Conservation (phyloP, 2,888 invertebrate species). For the Epinotia demarniana region DNA sequence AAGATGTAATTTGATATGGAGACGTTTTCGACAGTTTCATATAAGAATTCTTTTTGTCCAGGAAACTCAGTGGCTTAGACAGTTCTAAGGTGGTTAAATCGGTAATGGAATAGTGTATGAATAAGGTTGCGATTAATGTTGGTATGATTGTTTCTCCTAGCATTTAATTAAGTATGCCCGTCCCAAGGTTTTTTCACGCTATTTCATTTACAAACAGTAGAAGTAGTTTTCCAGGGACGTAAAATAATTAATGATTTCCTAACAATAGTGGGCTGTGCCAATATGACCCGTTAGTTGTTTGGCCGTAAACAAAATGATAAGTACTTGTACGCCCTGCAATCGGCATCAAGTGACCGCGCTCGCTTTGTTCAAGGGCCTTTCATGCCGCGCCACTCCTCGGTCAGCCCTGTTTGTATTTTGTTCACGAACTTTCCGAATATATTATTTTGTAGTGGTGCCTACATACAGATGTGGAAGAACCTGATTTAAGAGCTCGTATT, state of each 20-base stretch:
- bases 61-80: too few relatives aligned
- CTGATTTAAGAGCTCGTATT: slow-evolving; percentile 77
- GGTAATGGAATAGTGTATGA: too few relatives aligned
- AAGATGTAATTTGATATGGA: too few relatives aligned
- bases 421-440: slow-evolving; percentile 80
- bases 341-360: slow-evolving; percentile 62
- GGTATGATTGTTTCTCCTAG: background rate
- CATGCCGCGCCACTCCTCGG: slow-evolving; percentile 68
- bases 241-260: slow-evolving; percentile 36
- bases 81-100: too few relatives aligned
- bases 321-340: slow-evolving; percentile 61
- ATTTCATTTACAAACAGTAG: slow-evolving; percentile 32
- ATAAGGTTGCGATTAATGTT: too few relatives aligned
- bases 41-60: too few relatives aligned
- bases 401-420: slow-evolving; percentile 77
- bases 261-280: slow-evolving; percentile 29
- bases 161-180: slow-evolving; percentile 24
- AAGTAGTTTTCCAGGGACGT: slow-evolving; percentile 20
- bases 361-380: slow-evolving; percentile 72
- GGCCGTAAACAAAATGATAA: slow-evolving; percentile 56
- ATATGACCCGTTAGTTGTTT: slow-evolving; percentile 22
- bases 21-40: too few relatives aligned
- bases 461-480: slow-evolving; percentile 72
- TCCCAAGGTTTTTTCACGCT: slow-evolving; percentile 29
- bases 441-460: slow-evolving; percentile 72